Conservation (phyloP, 2,113 vertebrate species). For the Clarias macrocephalus region DNA sequence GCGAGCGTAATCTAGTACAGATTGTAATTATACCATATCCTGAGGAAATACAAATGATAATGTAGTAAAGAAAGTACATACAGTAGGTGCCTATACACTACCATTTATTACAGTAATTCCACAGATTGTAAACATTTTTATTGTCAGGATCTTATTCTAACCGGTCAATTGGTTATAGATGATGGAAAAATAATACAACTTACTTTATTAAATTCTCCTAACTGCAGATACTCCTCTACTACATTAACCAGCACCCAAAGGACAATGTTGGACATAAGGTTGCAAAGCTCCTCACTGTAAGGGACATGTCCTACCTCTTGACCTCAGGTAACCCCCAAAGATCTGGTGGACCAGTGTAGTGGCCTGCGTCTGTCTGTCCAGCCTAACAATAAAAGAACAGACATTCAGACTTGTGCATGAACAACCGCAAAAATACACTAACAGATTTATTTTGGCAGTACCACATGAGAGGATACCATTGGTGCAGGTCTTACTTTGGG, state of each 20-base stretch:
- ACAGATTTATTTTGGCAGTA: background rate
- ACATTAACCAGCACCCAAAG: background rate
- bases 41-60: background rate
- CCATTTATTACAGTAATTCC: background rate
- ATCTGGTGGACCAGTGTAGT: constrained; percentile 94
- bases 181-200: background rate
- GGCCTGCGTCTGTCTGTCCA: constrained; percentile 92
- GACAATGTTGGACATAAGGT: background rate
- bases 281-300: background rate
- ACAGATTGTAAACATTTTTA: background rate
- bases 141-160: background rate
- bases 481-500: constrained; percentile 77
- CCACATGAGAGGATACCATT: too few relatives aligned
- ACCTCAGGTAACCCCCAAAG: constrained; percentile 94
- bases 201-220: background rate
- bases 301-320: constrained; percentile 76
- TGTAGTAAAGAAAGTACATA: background rate
- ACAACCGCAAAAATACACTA: background rate
- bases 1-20: background rate
- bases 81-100: background rate
- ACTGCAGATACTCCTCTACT: background rate
- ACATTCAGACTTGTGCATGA: background rate
- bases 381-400: constrained; percentile 64
- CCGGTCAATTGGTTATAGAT: background rate
- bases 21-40: background rate